These are phyloP conservation scores for Monoplex corrugatus DNA, from an alignment of 2,888 invertebrate species.

Conservation along the genomic window DNA sequence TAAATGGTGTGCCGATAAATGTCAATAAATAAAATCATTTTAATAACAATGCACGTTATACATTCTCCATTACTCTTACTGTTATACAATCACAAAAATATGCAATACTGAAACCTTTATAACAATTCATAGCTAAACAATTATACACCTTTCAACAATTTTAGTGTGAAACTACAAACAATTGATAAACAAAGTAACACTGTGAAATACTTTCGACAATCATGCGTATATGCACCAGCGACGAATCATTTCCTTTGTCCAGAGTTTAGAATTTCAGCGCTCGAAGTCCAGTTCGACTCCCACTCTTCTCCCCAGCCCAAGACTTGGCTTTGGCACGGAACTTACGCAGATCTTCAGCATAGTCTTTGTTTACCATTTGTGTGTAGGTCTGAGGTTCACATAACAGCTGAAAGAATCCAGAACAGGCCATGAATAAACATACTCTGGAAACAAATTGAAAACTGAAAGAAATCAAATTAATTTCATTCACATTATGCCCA, in stretches of 20 bases:
- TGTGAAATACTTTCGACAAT: not conserved
- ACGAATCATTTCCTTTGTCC: not conserved
- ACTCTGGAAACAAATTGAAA: no score
- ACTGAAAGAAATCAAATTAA: no score
- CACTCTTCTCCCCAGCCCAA: slow-evolving; percentile 74
- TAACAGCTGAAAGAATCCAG: slow-evolving; percentile 83
- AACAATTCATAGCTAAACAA: slow-evolving; percentile 28
- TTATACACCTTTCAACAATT: not conserved
- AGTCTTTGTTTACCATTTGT: slow-evolving; percentile 92
- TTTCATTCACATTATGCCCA: no score
- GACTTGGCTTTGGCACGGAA: slow-evolving; percentile 91
- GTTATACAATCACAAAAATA: not conserved
- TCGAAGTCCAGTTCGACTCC: slow-evolving; percentile 68
- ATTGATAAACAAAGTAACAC: not conserved
- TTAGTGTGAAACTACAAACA: not conserved
- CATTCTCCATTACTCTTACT: not conserved
- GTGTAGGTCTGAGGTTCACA: slow-evolving; percentile 90
- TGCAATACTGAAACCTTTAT: not conserved
- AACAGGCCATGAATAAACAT: no score
- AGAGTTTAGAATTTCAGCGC: slow-evolving; percentile 68
- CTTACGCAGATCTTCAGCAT: slow-evolving; percentile 87
- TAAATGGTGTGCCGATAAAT: no score
- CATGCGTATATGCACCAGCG: not conserved
- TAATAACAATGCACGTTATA: not conserved
- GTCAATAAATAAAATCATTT: not conserved